phyloP scores from a whole-genome alignment of 2,113 vertebrate species.

The Elephantulus edwardii region DNA sequence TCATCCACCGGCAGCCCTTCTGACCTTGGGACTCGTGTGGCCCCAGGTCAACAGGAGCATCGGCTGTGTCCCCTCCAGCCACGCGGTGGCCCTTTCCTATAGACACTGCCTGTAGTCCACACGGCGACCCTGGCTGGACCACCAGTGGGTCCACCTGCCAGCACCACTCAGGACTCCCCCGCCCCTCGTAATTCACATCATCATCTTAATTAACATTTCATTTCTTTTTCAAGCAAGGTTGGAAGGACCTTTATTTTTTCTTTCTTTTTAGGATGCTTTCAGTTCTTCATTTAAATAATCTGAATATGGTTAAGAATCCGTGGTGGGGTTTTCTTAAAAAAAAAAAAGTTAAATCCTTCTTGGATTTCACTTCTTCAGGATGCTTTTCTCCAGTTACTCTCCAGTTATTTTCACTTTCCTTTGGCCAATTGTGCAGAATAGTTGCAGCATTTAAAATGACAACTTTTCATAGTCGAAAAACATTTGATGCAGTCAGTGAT shows the following conservation, averaged over 20 bases:
- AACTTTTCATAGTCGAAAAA: conserved; percentile 3
- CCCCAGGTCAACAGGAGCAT: not conserved
- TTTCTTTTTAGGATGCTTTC: not conserved
- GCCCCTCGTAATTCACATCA: not conserved
- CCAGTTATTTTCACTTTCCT: not conserved
- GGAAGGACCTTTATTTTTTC: not conserved
- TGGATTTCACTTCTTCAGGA: not conserved
- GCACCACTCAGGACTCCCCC: not conserved
- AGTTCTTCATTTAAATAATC: conserved; percentile 31
- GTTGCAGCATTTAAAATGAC: not conserved
- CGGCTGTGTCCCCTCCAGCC: not conserved
- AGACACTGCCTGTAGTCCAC: not conserved
- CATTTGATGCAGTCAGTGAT: not conserved
- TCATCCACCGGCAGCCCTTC: not conserved
- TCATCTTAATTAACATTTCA: conserved; percentile 44
- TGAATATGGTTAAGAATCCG: not conserved
- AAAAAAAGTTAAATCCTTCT: not conserved
- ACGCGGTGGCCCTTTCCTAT: not conserved
- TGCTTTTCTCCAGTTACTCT: not conserved
- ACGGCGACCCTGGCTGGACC: not conserved
- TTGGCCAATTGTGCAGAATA: not conserved
- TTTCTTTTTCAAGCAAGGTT: not conserved
- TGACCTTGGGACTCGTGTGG: not conserved
- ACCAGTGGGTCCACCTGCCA: not conserved
- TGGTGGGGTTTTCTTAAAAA: not conserved